Conservation (phyloP, 1,140 invertebrate species). For the Bactericera cockerelli region DNA sequence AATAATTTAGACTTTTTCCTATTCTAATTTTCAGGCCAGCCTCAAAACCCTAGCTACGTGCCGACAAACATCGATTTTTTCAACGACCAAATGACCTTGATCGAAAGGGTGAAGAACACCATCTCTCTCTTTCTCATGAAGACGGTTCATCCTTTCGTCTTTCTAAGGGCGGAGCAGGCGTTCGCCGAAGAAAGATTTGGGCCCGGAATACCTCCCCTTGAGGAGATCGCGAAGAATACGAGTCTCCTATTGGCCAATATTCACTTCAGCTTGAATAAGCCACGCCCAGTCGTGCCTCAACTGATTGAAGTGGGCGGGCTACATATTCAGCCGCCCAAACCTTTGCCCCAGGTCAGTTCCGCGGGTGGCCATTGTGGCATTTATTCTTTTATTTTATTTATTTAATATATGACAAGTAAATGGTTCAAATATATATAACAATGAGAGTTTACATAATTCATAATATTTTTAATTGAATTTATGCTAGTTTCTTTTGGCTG, state of each 20-base stretch:
- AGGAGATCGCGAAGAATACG: slow-evolving; percentile 23
- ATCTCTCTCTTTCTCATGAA: not conserved
- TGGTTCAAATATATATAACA: too few species aligned
- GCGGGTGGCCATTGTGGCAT: too few species aligned
- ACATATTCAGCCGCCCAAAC: slow-evolving; percentile 33
- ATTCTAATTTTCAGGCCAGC: slow-evolving; percentile 9
- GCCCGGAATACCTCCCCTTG: slow-evolving; percentile 17
- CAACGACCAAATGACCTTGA: slow-evolving; percentile 15
- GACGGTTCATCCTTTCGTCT: not conserved
- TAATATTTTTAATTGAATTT: too few species aligned
- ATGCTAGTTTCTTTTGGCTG: too few species aligned
- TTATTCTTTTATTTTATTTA: too few species aligned
- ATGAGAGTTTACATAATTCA: too few species aligned
- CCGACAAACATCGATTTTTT: slow-evolving; percentile 16
- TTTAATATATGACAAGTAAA: too few species aligned
- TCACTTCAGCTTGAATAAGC: slow-evolving; percentile 35
- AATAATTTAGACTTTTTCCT: too few species aligned
- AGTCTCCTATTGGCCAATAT: slow-evolving; percentile 37
- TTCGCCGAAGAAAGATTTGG: slow-evolving; percentile 22
- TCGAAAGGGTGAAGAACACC: slow-evolving; percentile 15
- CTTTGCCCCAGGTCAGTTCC: slow-evolving; percentile 38
- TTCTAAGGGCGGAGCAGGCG: not conserved
- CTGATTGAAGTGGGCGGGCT: slow-evolving; percentile 32
- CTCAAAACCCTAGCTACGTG: slow-evolving; percentile 20
- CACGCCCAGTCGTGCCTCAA: slow-evolving; percentile 28